A percentile compares a stretch with the other conserved stretches of the same genome.
Evolutionary conservation across 2,888 invertebrate species (phyloP).

Genomic region (Pheosia gnoma): DNA sequence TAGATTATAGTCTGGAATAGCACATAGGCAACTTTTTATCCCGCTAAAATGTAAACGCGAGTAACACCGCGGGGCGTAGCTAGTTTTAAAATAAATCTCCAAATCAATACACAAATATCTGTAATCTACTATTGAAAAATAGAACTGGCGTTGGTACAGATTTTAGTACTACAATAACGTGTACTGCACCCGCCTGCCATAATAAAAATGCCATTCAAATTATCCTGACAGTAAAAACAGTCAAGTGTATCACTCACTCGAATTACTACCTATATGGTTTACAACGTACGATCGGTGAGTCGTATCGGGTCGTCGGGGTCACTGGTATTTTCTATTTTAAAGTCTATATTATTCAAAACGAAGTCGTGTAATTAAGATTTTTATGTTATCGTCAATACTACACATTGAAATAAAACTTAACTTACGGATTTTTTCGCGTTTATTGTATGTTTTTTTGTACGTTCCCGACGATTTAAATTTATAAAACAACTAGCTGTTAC

Average conservation of each 20-base stretch:
- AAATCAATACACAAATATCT: background rate
- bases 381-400: too few relatives aligned
- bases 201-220: constrained; percentile 76
- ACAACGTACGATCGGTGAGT: constrained; percentile 29
- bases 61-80: too few relatives aligned
- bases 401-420: too few relatives aligned
- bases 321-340: background rate
- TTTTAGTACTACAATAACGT: constrained; percentile 61
- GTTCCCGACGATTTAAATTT: too few relatives aligned
- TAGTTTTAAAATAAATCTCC: background rate
- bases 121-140: constrained; percentile 14
- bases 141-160: constrained; percentile 39
- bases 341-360: too few relatives aligned
- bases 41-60: too few relatives aligned
- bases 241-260: constrained; percentile 74
- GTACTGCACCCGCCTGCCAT: constrained; percentile 51
- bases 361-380: too few relatives aligned
- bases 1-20: too few relatives aligned
- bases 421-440: too few relatives aligned
- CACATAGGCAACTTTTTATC: too few relatives aligned
- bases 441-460: too few relatives aligned
- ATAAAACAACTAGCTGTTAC: too few relatives aligned
- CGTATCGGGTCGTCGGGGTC: constrained; percentile 12
- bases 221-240: constrained; percentile 73
- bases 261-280: constrained; percentile 62